phyloP scores from a whole-genome alignment of 2,113 vertebrate species.

The Tragelaphus imberbis region DNA sequence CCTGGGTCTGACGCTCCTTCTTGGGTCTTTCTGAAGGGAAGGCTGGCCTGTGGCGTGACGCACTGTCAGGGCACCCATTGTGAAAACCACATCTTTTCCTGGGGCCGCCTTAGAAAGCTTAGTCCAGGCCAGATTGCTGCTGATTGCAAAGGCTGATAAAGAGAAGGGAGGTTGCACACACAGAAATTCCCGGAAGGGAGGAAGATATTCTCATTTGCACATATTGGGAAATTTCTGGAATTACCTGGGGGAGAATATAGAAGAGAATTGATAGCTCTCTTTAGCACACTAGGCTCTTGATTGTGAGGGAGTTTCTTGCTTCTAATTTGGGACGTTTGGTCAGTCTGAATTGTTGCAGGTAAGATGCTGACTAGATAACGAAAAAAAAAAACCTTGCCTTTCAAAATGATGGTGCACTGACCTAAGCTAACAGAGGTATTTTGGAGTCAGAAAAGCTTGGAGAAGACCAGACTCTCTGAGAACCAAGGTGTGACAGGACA shows the following conservation, averaged over 20 bases:
- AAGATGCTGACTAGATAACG: neutral
- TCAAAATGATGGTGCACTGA: neutral
- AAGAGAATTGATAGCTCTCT: neutral
- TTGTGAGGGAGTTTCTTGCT: neutral
- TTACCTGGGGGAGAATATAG: neutral
- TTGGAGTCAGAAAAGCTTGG: neutral
- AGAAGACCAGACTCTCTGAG: neutral
- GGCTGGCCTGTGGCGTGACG: neutral
- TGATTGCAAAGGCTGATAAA: neutral
- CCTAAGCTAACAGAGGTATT: neutral
- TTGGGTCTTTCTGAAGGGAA: neutral
- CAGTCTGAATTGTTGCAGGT: neutral
- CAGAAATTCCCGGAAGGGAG: neutral
- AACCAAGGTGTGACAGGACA: neutral
- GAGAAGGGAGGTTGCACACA: accelerated
- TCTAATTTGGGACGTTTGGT: neutral
- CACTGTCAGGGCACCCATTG: accelerated
- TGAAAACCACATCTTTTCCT: neutral
- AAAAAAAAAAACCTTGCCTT: neutral
- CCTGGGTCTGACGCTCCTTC: neutral
- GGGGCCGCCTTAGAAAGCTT: neutral
- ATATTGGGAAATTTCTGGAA: neutral
- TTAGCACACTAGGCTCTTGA: neutral
- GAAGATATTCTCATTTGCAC: neutral
- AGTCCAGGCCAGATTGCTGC: neutral